These are phyloP conservation scores for Triops cancriformis DNA, from an alignment of 1,140 invertebrate species.

Conservation along the genomic window DNA sequence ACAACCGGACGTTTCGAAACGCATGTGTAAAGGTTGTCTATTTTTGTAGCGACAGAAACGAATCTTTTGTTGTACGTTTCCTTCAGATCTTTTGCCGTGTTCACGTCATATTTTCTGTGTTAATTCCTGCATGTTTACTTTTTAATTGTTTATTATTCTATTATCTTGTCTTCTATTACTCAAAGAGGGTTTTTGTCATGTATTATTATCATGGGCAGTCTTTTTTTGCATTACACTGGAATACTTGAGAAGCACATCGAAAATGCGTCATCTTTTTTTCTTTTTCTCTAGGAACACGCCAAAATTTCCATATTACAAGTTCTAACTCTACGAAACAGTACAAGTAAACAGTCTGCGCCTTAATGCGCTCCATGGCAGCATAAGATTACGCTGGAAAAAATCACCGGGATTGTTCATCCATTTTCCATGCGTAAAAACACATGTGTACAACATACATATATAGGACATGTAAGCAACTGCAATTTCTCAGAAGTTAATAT, in stretches of 20 bases:
- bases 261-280: neutral
- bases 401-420: neutral
- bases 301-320: neutral
- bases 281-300: neutral
- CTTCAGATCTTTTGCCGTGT: neutral
- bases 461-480: too few species aligned
- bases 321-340: neutral
- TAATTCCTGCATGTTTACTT: neutral
- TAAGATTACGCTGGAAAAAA: neutral
- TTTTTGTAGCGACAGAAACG: neutral
- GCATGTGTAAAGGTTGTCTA: neutral
- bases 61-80: neutral
- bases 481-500: too few species aligned
- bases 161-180: neutral
- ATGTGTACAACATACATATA: neutral
- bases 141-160: neutral
- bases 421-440: neutral
- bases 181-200: neutral
- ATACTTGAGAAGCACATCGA: neutral
- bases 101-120: neutral
- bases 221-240: constrained; percentile 8
- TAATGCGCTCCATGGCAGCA: neutral
- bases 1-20: neutral
- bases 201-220: neutral
- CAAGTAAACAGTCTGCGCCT: neutral